Evolutionary conservation across 2,797 vertebrate genomes (phyloP).

Genomic region (Melanotaenia trifasciata): DNA sequence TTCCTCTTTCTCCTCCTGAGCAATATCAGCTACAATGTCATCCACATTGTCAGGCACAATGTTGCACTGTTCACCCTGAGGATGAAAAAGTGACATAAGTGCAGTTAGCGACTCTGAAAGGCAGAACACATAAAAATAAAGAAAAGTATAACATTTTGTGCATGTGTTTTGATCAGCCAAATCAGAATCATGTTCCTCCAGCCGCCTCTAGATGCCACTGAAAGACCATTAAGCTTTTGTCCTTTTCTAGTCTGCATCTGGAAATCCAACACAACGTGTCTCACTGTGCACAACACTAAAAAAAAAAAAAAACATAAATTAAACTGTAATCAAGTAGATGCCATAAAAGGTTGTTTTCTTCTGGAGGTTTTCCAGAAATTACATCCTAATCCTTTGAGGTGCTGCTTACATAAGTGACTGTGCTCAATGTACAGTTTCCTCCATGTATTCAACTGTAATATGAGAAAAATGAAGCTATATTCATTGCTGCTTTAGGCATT

Average conservation of each 20-base stretch:
- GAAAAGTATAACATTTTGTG: background rate
- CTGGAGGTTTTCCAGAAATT: too few relatives aligned
- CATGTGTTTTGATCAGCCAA: background rate
- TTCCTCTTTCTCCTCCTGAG: slow-evolving; percentile 98
- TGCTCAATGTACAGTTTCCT: background rate
- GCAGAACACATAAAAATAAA: background rate
- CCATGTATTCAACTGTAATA: background rate
- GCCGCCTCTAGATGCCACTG: slow-evolving; percentile 74
- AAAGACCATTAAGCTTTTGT: slow-evolving; percentile 40
- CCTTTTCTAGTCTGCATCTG: slow-evolving; percentile 10
- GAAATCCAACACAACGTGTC: background rate
- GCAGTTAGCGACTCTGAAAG: background rate
- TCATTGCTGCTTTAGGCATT: background rate
- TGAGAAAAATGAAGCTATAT: background rate
- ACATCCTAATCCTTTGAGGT: background rate
- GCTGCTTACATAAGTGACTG: slow-evolving; percentile 3
- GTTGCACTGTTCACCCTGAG: slow-evolving; percentile 98
- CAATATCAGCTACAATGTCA: slow-evolving; percentile 97
- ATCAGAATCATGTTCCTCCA: slow-evolving; percentile 19
- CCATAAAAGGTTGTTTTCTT: too few relatives aligned
- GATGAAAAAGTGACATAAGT: slow-evolving; percentile 40
- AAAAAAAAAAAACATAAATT: background rate
- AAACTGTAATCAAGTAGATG: too few relatives aligned
- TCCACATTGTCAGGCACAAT: slow-evolving; percentile 97
- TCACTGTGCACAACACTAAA: slow-evolving; percentile 12